Evolutionary conservation across 2,888 invertebrate genomes (phyloP).

Genomic region (Stratiomys singularior): DNA sequence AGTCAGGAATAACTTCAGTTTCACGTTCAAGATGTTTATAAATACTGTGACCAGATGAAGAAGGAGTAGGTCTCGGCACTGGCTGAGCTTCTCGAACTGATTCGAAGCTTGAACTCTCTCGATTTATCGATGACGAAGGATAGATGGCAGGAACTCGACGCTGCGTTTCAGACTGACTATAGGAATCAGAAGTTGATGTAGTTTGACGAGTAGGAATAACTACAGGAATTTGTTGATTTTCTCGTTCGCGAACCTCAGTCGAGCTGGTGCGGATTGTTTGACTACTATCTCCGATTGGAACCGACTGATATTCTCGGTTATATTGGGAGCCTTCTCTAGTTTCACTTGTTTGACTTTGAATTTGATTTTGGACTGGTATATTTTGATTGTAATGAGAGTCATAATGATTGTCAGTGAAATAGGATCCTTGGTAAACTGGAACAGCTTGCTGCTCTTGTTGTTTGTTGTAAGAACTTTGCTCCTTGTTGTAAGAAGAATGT

Average conservation of each 20-base stretch:
- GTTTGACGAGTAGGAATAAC: constrained; percentile 32
- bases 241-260: constrained; percentile 2
- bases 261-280: constrained; percentile 11
- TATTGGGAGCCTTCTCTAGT: constrained; percentile 17
- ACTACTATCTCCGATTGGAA: constrained; percentile 1
- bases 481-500: constrained; percentile 17
- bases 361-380: constrained; percentile 11
- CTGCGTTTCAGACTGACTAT: constrained; percentile 15
- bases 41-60: constrained; percentile 51
- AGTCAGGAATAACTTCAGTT: constrained; percentile 59
- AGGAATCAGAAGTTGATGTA: constrained; percentile 1
- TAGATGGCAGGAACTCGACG: constrained; percentile 18
- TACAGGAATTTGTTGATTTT: constrained; percentile 32
- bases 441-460: constrained; percentile 27
- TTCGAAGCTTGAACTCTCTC: constrained; percentile 34
- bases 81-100: neutral
- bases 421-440: constrained; percentile 47
- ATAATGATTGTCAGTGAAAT: constrained; percentile 36
- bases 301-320: constrained; percentile 17
- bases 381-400: constrained; percentile 39
- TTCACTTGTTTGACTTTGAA: constrained; percentile 4
- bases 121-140: constrained; percentile 16
- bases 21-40: constrained; percentile 58
- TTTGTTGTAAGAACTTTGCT: neutral
- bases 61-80: neutral